Percentiles rank a stretch among this genome's conserved stretches.
phyloP scores from a whole-genome alignment of 2,797 vertebrate genomes.

The Lacerta bilineata region DNA sequence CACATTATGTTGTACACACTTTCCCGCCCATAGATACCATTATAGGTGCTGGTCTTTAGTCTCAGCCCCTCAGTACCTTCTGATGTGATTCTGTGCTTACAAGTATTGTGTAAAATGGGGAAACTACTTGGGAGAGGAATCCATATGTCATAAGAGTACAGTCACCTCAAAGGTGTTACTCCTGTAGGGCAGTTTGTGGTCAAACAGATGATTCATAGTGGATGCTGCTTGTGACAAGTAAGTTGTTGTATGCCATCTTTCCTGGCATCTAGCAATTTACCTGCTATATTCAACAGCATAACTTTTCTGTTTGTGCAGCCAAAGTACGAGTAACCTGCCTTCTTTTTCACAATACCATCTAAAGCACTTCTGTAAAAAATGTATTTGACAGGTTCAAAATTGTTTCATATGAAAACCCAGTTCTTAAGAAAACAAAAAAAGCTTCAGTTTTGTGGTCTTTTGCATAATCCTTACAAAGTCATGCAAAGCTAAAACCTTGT shows the following conservation, averaged over 20 bases:
- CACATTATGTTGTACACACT: not conserved
- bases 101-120: not conserved
- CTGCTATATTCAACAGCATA: slow-evolving; percentile 23
- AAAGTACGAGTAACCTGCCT: not conserved
- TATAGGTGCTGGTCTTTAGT: not conserved
- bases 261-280: slow-evolving; percentile 33
- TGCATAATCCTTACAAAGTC: not conserved
- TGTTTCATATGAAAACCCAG: slow-evolving; percentile 6
- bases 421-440: not conserved
- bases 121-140: slow-evolving; percentile 49
- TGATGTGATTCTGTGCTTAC: slow-evolving; percentile 12
- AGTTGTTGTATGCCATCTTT: slow-evolving; percentile 7
- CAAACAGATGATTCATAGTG: slow-evolving; percentile 12
- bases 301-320: slow-evolving; percentile 23
- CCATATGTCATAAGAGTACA: slow-evolving; percentile 39
- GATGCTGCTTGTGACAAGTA: slow-evolving; percentile 2
- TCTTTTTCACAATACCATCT: not conserved
- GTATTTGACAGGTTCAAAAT: slow-evolving; percentile 4
- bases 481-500: fast-evolving
- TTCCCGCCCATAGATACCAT: not conserved
- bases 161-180: slow-evolving; percentile 40
- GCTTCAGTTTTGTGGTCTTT: not conserved
- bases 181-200: slow-evolving; percentile 42
- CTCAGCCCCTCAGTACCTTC: not conserved
- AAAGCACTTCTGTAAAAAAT: slow-evolving; percentile 16